Conservation (phyloP, 2,113 vertebrate species). For the Sturnus vulgaris region DNA sequence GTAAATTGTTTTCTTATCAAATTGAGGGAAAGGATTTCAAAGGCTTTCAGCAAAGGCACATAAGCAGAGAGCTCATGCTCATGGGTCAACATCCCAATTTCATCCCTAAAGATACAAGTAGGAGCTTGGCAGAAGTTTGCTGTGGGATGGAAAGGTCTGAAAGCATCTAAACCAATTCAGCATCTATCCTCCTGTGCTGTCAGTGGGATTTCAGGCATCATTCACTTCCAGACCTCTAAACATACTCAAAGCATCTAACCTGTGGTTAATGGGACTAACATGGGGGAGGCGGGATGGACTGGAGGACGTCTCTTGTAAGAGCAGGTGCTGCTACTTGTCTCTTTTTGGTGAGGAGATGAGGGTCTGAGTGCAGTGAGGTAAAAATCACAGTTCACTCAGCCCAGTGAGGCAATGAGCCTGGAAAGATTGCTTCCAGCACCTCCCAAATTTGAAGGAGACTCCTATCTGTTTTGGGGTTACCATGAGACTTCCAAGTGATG, state of each 20-base stretch:
- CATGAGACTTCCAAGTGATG: background rate
- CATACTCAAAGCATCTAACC: background rate
- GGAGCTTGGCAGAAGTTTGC: background rate
- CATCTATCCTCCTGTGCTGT: background rate
- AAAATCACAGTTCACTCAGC: background rate
- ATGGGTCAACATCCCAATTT: rapidly evolving
- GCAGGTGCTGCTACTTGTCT: background rate
- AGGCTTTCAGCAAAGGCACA: background rate
- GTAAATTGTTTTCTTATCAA: background rate
- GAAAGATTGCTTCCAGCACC: background rate
- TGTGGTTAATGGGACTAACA: rapidly evolving
- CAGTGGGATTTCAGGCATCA: background rate
- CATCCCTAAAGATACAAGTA: background rate
- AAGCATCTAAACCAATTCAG: background rate
- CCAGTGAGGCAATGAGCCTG: background rate
- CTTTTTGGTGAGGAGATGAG: background rate
- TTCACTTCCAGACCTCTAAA: background rate
- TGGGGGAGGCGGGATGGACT: background rate
- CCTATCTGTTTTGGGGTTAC: background rate
- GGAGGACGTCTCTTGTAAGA: background rate
- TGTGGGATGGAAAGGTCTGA: background rate
- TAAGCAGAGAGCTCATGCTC: too few relatives aligned
- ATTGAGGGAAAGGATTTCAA: background rate
- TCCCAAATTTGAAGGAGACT: background rate
- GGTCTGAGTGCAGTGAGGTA: background rate